Percentiles rank a stretch among this genome's conserved stretches.
Evolutionary conservation across 2,113 vertebrate genomes (phyloP).

Genomic region (Calidris pygmaea): DNA sequence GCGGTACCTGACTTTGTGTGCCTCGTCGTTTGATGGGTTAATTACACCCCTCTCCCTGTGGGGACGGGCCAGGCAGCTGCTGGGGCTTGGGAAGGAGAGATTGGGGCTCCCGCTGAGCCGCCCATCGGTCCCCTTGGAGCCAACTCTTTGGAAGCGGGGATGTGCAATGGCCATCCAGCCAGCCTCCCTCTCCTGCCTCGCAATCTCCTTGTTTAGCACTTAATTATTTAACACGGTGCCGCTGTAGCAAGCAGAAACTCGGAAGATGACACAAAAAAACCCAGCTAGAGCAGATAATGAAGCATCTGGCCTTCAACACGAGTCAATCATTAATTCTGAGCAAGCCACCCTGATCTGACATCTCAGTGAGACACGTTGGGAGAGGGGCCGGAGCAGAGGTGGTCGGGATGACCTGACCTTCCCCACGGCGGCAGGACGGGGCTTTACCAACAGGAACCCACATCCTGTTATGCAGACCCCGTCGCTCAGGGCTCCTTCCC

Average conservation of each 20-base stretch:
- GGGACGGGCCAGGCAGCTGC: neutral
- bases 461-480: neutral
- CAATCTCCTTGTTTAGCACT: neutral
- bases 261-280: neutral
- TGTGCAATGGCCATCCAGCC: neutral
- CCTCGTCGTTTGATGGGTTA: slow-evolving; percentile 12
- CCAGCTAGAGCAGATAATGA: slow-evolving; percentile 15
- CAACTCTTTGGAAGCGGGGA: neutral
- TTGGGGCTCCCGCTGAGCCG: neutral
- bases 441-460: neutral
- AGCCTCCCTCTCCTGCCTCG: neutral
- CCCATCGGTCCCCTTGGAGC: neutral
- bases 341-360: neutral
- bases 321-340: neutral
- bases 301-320: neutral
- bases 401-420: neutral
- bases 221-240: neutral
- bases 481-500: neutral
- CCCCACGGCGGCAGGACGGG: neutral
- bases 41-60: neutral
- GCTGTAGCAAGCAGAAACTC: neutral
- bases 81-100: neutral
- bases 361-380: neutral
- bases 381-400: neutral
- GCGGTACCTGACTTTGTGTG: neutral